Conservation (phyloP, 2,113 vertebrate species). For the Machaerirhynchus nigripectus region DNA sequence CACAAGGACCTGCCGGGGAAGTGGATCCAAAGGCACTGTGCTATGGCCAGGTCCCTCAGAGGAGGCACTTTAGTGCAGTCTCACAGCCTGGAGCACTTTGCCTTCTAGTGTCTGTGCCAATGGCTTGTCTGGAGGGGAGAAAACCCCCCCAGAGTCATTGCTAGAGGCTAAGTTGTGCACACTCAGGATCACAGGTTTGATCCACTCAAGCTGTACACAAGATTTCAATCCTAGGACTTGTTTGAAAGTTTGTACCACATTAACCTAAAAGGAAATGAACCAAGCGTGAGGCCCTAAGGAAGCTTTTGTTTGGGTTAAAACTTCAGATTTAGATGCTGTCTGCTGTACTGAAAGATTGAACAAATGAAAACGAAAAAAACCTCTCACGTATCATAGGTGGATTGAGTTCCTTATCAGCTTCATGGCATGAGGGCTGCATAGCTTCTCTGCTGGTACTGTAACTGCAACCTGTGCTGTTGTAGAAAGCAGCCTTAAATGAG, state of each 20-base stretch:
- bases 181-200: background rate
- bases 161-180: no score
- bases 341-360: background rate
- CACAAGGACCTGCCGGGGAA: background rate
- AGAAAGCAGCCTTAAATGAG: background rate
- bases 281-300: background rate
- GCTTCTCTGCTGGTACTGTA: background rate
- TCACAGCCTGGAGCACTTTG: fast-evolving
- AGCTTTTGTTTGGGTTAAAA: background rate
- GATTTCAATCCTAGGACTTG: background rate
- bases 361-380: background rate
- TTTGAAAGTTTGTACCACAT: background rate
- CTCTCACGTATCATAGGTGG: background rate
- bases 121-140: background rate
- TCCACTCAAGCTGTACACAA: background rate
- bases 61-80: fast-evolving
- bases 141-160: background rate
- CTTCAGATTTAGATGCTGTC: background rate
- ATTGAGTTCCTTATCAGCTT: background rate
- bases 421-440: background rate
- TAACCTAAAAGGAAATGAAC: background rate
- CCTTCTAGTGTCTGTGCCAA: background rate
- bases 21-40: background rate
- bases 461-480: background rate
- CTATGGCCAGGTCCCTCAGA: no score